These are phyloP conservation scores for Oligia fasciuncula DNA, from an alignment of 2,888 invertebrate species.

Conservation along the genomic window DNA sequence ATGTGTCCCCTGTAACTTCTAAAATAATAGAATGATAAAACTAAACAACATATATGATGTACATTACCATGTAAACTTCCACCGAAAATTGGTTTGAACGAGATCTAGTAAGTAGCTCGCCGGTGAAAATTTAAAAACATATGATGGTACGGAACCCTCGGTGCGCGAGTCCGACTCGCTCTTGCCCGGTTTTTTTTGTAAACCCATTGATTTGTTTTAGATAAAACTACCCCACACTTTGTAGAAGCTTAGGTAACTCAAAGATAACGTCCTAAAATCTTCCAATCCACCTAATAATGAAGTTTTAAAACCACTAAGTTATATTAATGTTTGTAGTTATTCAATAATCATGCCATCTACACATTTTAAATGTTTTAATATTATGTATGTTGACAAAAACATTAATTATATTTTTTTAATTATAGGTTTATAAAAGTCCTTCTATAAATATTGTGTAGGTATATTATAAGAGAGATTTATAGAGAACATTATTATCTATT, in stretches of 20 bases:
- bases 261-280: background rate
- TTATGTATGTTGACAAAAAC: background rate
- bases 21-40: too few species aligned
- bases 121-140: too few species aligned
- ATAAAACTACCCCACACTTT: background rate
- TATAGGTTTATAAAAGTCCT: background rate
- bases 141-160: too few species aligned
- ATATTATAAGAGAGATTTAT: background rate
- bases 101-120: too few species aligned
- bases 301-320: background rate
- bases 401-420: too few species aligned
- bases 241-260: background rate
- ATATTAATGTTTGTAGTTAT: background rate
- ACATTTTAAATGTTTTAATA: constrained; percentile 5
- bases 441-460: background rate
- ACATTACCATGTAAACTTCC: too few species aligned
- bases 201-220: background rate
- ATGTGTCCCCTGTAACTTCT: too few species aligned
- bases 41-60: too few species aligned
- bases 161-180: too few species aligned
- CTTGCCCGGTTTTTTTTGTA: too few species aligned
- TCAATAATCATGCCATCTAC: background rate
- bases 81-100: too few species aligned
- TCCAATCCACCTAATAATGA: background rate
- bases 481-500: background rate